Base-by-base conservation (phyloP, 2,797 vertebrate species). In the Chloroceryle inda region DNA sequence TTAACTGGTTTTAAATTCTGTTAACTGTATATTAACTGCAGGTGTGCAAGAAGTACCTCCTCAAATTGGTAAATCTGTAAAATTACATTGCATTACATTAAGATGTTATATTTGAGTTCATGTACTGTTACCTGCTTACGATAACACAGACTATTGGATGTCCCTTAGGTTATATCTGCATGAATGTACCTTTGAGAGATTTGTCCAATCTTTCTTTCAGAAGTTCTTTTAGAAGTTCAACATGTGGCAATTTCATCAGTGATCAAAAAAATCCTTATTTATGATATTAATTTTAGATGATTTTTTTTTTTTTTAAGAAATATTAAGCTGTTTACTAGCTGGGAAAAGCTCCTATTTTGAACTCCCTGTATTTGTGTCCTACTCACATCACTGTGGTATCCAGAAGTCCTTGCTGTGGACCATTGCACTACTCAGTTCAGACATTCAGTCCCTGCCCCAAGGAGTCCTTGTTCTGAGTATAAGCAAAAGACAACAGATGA, bases 401-500 rank as follows among this genome's bases (percentile, higher is more conserved):
- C 64, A 35, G 62, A 84, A 87, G 69, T 72, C 62, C 37, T 87
- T 13, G 20, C 55, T 67, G 33, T 89, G 87, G 72, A 61, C 56
- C 0, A 0, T 50, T 88, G 45, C 3, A 4, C 19, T 84, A 6
- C 78, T 89, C 37, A 23, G 49, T 85, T 89, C 56, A 96, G 63
- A 76, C 13, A 38, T 67, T 89, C 67, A 64, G 81, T 89, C 73
- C 67, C 78, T 92, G 88, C 81, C 92, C 82, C 82, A 94, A 94
- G 76, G 68, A 96, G 82, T 94, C 91, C 87, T 94, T 92, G 82
- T 88, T 94, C 94, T 67, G 88, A 94, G 64, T 94, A 74, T 88
- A 89, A 95, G 95, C 74, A 88, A 91, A 95, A 95, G 78, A 75
- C 85, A 95, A 62, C 89, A 96, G 96, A 92, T 94, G 94, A 96